Base-by-base conservation (phyloP, 2,888 invertebrate species). In the Seira musarum region DNA sequence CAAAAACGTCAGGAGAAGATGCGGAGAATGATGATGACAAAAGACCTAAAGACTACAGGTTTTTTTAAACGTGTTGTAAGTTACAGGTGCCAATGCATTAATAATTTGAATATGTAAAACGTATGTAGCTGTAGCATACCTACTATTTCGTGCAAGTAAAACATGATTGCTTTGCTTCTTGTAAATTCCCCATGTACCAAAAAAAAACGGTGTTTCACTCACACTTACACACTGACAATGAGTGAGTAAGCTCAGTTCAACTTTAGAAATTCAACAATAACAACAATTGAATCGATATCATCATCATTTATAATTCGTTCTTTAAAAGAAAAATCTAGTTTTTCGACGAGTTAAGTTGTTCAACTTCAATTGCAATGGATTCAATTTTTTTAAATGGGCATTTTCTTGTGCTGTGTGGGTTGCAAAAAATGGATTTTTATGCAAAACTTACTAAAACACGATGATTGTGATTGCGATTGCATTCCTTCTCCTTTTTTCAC, bases 21-120 rank as follows among this genome's bases (percentile, higher is more conserved):
- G 66, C 65, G 15, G 57, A 69, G 40, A 70, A 70, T 76, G 64
- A 76, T 30, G n/a, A 21, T 76, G 76, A 70, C 69, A 70, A 25
- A 40, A 13, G 40, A 53, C 61, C 13, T 64, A 60, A 30, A 71
- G n/a, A 40, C 40, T 25, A 70, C 76, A 57, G 76, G 76, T 76
- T 76, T 70, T 46, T 1, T 46, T 66, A n/a, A n/a, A n/a, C n/a
- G n/a, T n/a, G n/a, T n/a, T n/a, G n/a, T n/a, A n/a, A n/a, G n/a
- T n/a, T n/a, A n/a, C n/a, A n/a, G n/a, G n/a, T n/a, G n/a, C n/a
- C n/a, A n/a, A n/a, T n/a, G n/a, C n/a, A n/a, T n/a, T n/a, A n/a
- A n/a, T n/a, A n/a, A n/a, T n/a, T n/a, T n/a, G n/a, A n/a, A n/a
- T n/a, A n/a, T n/a, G n/a, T n/a, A n/a, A n/a, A n/a, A n/a, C n/a